phyloP scores from a whole-genome alignment of 2,113 vertebrate species.

The Misgurnus anguillicaudatus region DNA sequence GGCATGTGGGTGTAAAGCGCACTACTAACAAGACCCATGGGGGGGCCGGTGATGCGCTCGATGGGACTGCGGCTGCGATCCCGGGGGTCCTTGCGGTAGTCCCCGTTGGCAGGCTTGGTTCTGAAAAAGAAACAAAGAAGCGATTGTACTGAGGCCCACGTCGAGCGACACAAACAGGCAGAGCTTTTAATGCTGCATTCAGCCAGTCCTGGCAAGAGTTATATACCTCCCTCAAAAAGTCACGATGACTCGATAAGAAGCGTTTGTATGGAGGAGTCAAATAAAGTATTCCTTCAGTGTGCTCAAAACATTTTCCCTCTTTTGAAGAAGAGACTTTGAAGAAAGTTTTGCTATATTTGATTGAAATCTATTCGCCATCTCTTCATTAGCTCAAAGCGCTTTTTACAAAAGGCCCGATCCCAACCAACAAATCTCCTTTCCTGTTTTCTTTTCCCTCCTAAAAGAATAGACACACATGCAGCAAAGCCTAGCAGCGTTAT shows the following conservation, averaged over 20 bases:
- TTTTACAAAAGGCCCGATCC: slow-evolving; percentile 13
- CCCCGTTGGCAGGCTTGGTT: slow-evolving; percentile 88
- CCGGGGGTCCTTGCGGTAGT: slow-evolving; percentile 88
- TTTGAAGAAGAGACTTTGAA: too few species aligned
- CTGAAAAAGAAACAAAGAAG: slow-evolving; percentile 61
- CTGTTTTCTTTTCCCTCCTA: slow-evolving; percentile 22
- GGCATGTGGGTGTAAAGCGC: slow-evolving; percentile 87
- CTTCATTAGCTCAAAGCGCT: slow-evolving; percentile 1
- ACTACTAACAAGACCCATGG: slow-evolving; percentile 81
- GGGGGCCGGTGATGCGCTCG: slow-evolving; percentile 82
- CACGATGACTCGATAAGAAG: slow-evolving; percentile 10
- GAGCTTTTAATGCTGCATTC: slow-evolving; percentile 43
- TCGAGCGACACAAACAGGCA: slow-evolving; percentile 24
- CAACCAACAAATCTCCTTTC: slow-evolving; percentile 35
- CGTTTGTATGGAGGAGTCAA: neutral
- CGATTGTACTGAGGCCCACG: slow-evolving; percentile 26
- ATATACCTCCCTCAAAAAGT: neutral
- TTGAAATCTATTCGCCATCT: neutral
- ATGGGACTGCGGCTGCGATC: slow-evolving; percentile 91
- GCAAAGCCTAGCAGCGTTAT: slow-evolving; percentile 34
- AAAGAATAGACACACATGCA: slow-evolving; percentile 41
- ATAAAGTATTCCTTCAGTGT: neutral
- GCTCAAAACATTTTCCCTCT: neutral
- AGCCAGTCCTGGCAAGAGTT: slow-evolving; percentile 11
- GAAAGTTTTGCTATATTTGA: neutral